Conservation (phyloP, 2,113 vertebrate genomes). For the Epinephelus lanceolatus region DNA sequence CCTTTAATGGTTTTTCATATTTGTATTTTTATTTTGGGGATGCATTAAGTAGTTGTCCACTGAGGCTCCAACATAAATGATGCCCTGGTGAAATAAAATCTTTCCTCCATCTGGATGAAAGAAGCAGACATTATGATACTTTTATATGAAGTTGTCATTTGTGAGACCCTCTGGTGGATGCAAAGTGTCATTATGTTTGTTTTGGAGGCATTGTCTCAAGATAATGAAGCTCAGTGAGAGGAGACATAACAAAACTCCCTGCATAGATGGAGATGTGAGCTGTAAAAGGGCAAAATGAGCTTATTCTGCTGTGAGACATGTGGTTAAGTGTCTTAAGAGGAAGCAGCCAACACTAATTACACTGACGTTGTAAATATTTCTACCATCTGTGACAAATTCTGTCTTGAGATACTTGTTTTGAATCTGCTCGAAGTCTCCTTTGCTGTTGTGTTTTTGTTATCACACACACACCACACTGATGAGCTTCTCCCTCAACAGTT, state of each 20-base stretch:
- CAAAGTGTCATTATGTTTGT: not conserved
- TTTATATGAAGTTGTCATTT: constrained; percentile 11
- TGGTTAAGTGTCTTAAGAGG: not conserved
- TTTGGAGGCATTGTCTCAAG: not conserved
- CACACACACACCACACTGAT: not conserved
- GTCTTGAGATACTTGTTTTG: not conserved
- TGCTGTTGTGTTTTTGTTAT: not conserved
- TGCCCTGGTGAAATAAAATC: not conserved
- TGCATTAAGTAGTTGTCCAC: not conserved
- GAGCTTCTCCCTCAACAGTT: not conserved
- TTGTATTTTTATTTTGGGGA: not conserved
- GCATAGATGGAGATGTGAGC: not conserved
- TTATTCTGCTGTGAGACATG: not conserved
- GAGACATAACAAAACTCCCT: not conserved
- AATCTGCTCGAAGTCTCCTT: not conserved
- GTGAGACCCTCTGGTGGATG: constrained; percentile 32
- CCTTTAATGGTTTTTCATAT: not conserved
- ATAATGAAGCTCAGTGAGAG: not conserved
- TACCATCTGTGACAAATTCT: constrained; percentile 6
- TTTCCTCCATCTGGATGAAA: not conserved
- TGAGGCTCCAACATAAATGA: not conserved
- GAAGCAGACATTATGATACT: not conserved
- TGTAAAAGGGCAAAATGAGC: not conserved
- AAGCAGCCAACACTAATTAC: not conserved
- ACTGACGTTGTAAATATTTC: not conserved